Evolutionary conservation across 2,113 vertebrate species (phyloP).

Genomic region (Chlamydotis undulata): DNA sequence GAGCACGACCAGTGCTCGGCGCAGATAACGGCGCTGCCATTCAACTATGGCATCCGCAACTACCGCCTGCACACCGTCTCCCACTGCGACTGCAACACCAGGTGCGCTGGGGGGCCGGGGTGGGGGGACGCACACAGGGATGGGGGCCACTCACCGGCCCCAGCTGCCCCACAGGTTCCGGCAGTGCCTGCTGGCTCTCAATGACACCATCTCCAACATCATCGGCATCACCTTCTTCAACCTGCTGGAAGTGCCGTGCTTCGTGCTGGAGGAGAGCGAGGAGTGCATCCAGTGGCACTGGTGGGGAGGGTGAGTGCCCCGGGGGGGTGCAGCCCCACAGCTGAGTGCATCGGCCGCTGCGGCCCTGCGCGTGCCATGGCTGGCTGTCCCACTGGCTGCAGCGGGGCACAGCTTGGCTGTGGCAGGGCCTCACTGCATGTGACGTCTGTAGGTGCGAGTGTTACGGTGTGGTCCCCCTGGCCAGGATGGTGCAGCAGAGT

Average conservation of each 20-base stretch:
- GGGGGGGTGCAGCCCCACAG: neutral
- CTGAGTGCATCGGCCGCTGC: neutral
- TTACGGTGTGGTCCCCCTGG: slow-evolving; percentile 35
- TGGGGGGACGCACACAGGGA: no score
- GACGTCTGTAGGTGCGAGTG: slow-evolving; percentile 62
- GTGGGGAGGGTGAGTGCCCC: slow-evolving; percentile 71
- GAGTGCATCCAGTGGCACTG: slow-evolving; percentile 77
- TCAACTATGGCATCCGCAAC: slow-evolving; percentile 86
- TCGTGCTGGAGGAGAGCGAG: slow-evolving; percentile 77
- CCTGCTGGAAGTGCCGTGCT: slow-evolving; percentile 86
- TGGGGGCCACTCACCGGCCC: neutral
- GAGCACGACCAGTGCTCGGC: slow-evolving; percentile 87
- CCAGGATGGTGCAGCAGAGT: slow-evolving; percentile 64
- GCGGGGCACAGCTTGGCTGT: neutral
- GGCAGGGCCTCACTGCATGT: accelerated
- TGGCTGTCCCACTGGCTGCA: accelerated
- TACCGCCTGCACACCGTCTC: slow-evolving; percentile 88
- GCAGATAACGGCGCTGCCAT: slow-evolving; percentile 81
- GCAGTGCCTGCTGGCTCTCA: slow-evolving; percentile 76
- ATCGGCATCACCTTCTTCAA: slow-evolving; percentile 88
- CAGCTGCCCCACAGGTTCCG: slow-evolving; percentile 75
- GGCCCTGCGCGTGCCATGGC: accelerated
- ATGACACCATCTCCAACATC: slow-evolving; percentile 78
- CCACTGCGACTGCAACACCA: slow-evolving; percentile 88
- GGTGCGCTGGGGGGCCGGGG: slow-evolving; percentile 55